phyloP scores from a whole-genome alignment of 2,113 vertebrate species.

The Cryptotis parvus region DNA sequence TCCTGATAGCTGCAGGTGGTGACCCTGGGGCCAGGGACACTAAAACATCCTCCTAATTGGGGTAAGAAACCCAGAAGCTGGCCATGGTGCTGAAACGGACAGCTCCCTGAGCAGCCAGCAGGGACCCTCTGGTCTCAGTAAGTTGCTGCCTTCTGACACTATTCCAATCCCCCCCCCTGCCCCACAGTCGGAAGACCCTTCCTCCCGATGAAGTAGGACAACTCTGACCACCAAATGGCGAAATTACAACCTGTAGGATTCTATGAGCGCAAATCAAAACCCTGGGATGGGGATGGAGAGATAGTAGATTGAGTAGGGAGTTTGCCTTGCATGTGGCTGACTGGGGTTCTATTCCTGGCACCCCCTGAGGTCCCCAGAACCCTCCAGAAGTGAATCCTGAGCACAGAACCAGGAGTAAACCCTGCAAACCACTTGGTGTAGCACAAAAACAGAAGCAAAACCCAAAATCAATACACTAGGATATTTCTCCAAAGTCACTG shows the following conservation, averaged over 20 bases:
- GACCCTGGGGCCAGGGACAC: background rate
- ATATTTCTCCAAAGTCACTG: background rate
- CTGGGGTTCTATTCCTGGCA: no score
- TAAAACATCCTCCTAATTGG: background rate
- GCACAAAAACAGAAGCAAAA: no score
- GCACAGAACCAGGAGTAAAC: no score
- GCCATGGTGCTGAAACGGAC: constrained; percentile 68
- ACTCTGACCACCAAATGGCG: background rate
- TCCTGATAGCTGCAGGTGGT: background rate
- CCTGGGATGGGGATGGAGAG: no score
- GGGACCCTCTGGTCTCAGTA: background rate
- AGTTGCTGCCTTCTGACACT: background rate
- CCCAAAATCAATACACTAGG: no score
- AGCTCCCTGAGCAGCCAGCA: background rate
- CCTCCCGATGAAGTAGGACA: background rate
- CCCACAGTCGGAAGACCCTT: background rate
- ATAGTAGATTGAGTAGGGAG: no score
- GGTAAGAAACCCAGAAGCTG: background rate
- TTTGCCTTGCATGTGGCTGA: no score
- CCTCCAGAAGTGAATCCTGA: no score
- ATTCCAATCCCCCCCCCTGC: background rate
- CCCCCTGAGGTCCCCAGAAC: no score
- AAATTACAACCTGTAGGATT: background rate
- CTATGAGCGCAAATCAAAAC: background rate
- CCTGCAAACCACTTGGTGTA: no score